Base-by-base conservation (phyloP, 1,140 invertebrate genomes). In the Steinernema khuongi region DNA sequence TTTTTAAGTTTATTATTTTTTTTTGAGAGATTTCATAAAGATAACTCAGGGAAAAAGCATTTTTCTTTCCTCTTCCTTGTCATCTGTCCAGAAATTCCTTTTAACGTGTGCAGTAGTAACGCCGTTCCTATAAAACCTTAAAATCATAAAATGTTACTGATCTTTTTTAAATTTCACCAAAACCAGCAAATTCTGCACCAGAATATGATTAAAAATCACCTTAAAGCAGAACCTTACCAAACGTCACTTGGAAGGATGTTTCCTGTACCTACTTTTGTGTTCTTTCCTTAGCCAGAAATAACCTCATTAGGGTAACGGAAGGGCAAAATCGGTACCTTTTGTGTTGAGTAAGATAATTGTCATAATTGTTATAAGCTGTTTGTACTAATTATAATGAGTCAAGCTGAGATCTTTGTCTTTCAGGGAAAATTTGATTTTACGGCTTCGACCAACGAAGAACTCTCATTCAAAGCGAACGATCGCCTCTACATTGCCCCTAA, bases 401-500 rank as follows among this genome's bases (percentile, higher is more conserved):
- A 17, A 17, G n/a, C n/a, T 43, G 17, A 29, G 17, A 2, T 76
- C 22, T 0, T 28, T n/a, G 36, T 41, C 36, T 41, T 77, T 79
- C 31, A 67, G 69, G 91, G 90, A 1, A 86, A 91, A 17, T 92
- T 91, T 85, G 90, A 92, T 81, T 96, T 94, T 83, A 86, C 88
- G 73, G 90, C 90, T 18, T 87, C 89, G 17, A 89, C 88, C 17
- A 88, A 89, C 0, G 89, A 91, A 71, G 94, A 97, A 87, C 81
- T 97, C 7, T 90, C 89, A 72, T 89, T 96, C 78, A 87, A 87
- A 76, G 88, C 89, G 33, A 92, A 92, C 71, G 91, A 94, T 81
- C 89, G 90, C 66, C 87, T 96, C 1, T 88, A 89, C 70, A 86
- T 97, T 28, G 93, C 94, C 1, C 94, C 94, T 0, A 90, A 91